Conservation (phyloP, 2,888 invertebrate species). For the Patella ulyssiponensis region DNA sequence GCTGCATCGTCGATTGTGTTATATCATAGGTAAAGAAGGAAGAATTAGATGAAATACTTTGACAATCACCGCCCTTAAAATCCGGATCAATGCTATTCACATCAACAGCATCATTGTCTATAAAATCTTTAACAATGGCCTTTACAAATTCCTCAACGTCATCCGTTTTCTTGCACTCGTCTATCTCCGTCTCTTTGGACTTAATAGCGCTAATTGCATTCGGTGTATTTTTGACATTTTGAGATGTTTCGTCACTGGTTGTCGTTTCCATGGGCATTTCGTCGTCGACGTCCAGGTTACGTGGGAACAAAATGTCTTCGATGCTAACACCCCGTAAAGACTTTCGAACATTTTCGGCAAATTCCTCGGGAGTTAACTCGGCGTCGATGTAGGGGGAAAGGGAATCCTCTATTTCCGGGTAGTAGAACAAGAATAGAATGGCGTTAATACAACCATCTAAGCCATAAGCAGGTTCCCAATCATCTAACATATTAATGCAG, state of each 20-base stretch:
- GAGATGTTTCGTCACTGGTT: no score
- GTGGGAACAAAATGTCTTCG: slow-evolving; percentile 37
- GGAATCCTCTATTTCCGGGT: slow-evolving; percentile 60
- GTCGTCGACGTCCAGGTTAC: slow-evolving; percentile 16
- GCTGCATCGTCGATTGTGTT: no score
- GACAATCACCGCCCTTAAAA: no score
- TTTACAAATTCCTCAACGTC: neutral
- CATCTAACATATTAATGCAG: slow-evolving; percentile 59
- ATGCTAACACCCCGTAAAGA: slow-evolving; percentile 52
- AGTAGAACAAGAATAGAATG: slow-evolving; percentile 59
- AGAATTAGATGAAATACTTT: no score
- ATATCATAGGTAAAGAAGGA: no score
- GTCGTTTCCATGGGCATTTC: no score
- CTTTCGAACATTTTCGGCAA: slow-evolving; percentile 45
- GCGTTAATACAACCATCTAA: slow-evolving; percentile 60
- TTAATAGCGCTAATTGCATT: no score
- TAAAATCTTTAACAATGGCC: neutral
- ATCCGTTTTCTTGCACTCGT: neutral
- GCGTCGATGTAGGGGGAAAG: slow-evolving; percentile 47
- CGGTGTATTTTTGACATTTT: no score
- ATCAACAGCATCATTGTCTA: no score
- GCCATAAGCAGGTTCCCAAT: slow-evolving; percentile 51
- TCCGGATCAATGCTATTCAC: no score
- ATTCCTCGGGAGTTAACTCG: slow-evolving; percentile 34
- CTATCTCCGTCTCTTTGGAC: no score